Base-by-base conservation (phyloP, 1,140 invertebrate species). In the Brachystomella parvula region DNA sequence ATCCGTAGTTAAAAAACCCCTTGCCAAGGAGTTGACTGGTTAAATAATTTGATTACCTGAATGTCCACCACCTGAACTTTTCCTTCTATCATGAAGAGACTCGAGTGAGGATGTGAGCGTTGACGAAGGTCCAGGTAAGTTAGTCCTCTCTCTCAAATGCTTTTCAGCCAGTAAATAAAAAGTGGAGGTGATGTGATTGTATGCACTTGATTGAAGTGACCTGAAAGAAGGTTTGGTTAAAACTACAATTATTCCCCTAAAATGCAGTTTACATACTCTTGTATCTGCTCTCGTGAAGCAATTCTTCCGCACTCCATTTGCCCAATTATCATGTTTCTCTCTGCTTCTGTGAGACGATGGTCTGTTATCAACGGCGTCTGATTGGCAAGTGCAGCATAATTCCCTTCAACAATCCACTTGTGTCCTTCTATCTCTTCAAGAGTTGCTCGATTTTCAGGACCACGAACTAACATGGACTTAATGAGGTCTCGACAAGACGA, bases 121-220 rank as follows among this genome's bases (percentile, higher is more conserved):
- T 24, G 67, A 65, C 2, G 26, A 30, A 19, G 61, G 57, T 47
- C 64, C 67, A 2, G 64, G 66, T 33, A 63, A 49, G 29, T 63
- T 47, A 19, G 49, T 65, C 53, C 64, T 28, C 24, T 73, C 72
- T 31, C 69, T 58, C 24, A 73, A 49, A 9, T 66, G 32, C 33
- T 66, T 70, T 47, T 99, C 96, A 28, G 94, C 95, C 68, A 99
- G 81, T 72, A 99, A 81, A 81, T 94, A 99, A 81, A 98, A 99
- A 31, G 96, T 99, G 30, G 96, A 96, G 32, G 96, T 97, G 71
- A 99, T 90, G 78, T 98, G 93, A 80, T 96, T 96, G 79, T 99
- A 99, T 75, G 94, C 90, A 81, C 97, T 94, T 76, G 89, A 90
- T 75, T 97, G 92, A 68, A 98, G 79, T 63, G 92, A 89, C 72